Base-by-base conservation (phyloP, 2,797 vertebrate species). In the Siniperca undulata region DNA sequence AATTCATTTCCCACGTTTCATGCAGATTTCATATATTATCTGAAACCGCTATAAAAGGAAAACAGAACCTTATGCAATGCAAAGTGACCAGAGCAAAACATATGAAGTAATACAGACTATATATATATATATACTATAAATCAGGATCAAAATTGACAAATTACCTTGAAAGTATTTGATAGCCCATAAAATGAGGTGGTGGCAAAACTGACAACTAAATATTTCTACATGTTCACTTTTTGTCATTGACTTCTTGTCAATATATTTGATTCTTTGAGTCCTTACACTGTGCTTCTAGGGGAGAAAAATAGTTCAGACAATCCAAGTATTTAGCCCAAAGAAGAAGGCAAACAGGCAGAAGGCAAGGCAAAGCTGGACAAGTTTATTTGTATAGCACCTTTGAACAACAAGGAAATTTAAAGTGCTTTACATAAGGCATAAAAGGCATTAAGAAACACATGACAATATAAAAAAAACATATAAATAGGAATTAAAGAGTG, bases 241-340 rank as follows among this genome's bases (percentile, higher is more conserved):
- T 65, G 40, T 67, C 50, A 46, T 24, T 20, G 66, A 56, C 64
- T 30, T 70, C 58, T 69, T 42, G 55, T 70, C 42, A 61, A 72
- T 82, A 70, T 82, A 27, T 78, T 61, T 50, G 20, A 78, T 69
- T 71, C 13, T 59, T 62, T 34, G 56, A 64, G 62, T 59, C 22
- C 42, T 36, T 55, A 55, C 40, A 1, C 14, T 36, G 56, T 19
- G 34, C 38, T 40, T 61, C n/a, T 14, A 50, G 50, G 16, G 70
- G 34, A 53, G 20, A 20, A 52, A 38, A 56, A 27, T 10, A 40
- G 58, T 55, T 62, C 30, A 52, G 46, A 20, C 20, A 61, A 58
- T 6, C 40, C 22, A 48, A 20, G 9, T 30, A 24, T 11, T 24
- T 14, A 70, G 40, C 40, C 44, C 5, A 27, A 66, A 79, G 34